A percentile compares a stretch with the other conserved stretches of the same genome.
These are phyloP conservation scores for Trogon surrucura DNA, from an alignment of 2,113 vertebrate species.

Conservation along the genomic window DNA sequence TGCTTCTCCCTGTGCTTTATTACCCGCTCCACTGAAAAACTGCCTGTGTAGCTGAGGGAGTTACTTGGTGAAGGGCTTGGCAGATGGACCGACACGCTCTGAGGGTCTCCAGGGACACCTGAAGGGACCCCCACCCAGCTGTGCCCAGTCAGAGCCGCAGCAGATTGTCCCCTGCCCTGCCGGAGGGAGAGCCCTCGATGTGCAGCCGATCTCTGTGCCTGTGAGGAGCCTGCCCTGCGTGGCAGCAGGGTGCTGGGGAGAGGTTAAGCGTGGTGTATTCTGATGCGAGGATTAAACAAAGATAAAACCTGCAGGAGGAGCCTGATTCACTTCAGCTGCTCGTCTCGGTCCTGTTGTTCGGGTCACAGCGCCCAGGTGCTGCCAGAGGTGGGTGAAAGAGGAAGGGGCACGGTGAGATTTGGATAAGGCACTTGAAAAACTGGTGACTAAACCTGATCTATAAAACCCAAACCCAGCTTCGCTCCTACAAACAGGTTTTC, in stretches of 20 bases:
- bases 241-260: not conserved
- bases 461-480: not conserved
- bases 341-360: not conserved
- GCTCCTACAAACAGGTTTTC: not conserved
- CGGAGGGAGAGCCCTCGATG: not conserved
- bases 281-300: not conserved
- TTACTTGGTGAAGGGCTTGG: not conserved
- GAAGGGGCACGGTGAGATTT: not conserved
- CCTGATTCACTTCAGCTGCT: not conserved
- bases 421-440: not conserved
- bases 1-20: not conserved
- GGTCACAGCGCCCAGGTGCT: not conserved
- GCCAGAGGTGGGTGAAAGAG: not conserved
- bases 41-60: not conserved
- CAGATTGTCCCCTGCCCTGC: not conserved
- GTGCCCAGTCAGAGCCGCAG: not conserved
- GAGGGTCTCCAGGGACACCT: not conserved
- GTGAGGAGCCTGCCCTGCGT: not conserved
- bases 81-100: no score
- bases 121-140: no score
- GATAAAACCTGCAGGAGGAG: not conserved
- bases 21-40: not conserved
- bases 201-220: not conserved
- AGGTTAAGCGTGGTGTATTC: not conserved
- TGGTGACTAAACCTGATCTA: not conserved